phyloP scores from a whole-genome alignment of 2,888 invertebrate genomes.

The Eilema griseolum region DNA sequence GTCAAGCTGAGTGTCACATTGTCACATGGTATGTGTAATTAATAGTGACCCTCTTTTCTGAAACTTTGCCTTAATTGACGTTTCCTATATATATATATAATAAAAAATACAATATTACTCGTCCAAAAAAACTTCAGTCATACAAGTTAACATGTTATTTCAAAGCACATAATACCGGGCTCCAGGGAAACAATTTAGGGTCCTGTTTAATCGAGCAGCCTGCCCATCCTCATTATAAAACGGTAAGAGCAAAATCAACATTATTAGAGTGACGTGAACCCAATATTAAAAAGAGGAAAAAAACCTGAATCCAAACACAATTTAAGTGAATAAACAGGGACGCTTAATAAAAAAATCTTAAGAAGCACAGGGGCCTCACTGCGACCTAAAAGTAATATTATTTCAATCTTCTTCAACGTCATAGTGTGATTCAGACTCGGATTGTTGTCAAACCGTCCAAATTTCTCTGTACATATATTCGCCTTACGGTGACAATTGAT shows the following conservation, averaged over 20 bases:
- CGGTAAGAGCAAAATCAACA: constrained; percentile 27
- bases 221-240: constrained; percentile 17
- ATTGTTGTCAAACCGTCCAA: too few relatives aligned
- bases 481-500: too few relatives aligned
- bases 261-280: constrained; percentile 21
- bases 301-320: constrained; percentile 47
- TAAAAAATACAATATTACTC: too few relatives aligned
- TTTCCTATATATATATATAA: too few relatives aligned
- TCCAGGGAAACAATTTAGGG: constrained; percentile 14
- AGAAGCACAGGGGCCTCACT: constrained; percentile 23
- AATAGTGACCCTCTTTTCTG: too few relatives aligned
- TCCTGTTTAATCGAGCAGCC: constrained; percentile 15
- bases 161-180: background rate
- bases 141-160: background rate
- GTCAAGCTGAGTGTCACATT: too few relatives aligned
- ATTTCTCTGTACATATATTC: too few relatives aligned
- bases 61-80: too few relatives aligned
- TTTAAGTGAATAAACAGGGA: constrained; percentile 53
- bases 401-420: too few relatives aligned
- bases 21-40: too few relatives aligned
- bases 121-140: background rate
- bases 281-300: constrained; percentile 19
- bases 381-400: too few relatives aligned
- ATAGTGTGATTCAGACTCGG: too few relatives aligned
- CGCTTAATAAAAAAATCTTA: constrained; percentile 46